phyloP scores from a whole-genome alignment of 2,888 invertebrate genomes.

The Pyrochroa serraticornis region DNA sequence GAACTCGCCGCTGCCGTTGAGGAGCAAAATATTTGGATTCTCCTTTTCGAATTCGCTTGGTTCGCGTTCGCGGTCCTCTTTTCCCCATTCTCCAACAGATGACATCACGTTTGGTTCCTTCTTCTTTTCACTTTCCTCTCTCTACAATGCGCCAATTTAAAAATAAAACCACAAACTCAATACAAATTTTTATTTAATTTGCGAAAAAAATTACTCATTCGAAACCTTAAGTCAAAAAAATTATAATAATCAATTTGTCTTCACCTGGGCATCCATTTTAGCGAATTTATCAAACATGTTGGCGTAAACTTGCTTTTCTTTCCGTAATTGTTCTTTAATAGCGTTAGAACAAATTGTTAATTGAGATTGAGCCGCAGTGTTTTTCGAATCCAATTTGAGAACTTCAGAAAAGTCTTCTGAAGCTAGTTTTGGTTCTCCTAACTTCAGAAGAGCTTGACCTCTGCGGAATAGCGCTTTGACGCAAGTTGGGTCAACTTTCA shows the following conservation, averaged over 20 bases:
- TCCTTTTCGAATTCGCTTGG: constrained; percentile 80
- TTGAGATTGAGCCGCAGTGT: constrained; percentile 86
- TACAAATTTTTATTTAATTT: constrained; percentile 1
- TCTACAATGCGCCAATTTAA: constrained; percentile 58
- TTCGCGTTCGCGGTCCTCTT: constrained; percentile 71
- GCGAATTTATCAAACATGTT: constrained; percentile 97
- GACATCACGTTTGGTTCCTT: constrained; percentile 75
- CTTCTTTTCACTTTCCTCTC: constrained; percentile 72
- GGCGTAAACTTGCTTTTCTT: constrained; percentile 86
- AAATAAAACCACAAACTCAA: constrained; percentile 16
- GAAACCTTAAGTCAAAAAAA: background rate
- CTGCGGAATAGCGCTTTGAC: constrained; percentile 90
- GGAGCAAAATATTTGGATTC: constrained; percentile 77
- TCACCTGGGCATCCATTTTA: constrained; percentile 76
- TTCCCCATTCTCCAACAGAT: constrained; percentile 76
- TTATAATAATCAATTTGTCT: constrained; percentile 35
- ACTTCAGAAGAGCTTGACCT: constrained; percentile 71
- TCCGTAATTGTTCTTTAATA: constrained; percentile 76
- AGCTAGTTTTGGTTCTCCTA: constrained; percentile 81
- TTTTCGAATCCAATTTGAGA: constrained; percentile 79
- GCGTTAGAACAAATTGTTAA: constrained; percentile 72
- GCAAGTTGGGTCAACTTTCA: constrained; percentile 75
- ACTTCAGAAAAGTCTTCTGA: constrained; percentile 78
- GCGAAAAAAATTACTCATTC: constrained; percentile 10
- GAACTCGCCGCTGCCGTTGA: constrained; percentile 76